A percentile compares a stretch with the other conserved stretches of the same genome.
Conservation (phyloP, 2,888 invertebrate genomes). For the Drosophila anomelani region DNA sequence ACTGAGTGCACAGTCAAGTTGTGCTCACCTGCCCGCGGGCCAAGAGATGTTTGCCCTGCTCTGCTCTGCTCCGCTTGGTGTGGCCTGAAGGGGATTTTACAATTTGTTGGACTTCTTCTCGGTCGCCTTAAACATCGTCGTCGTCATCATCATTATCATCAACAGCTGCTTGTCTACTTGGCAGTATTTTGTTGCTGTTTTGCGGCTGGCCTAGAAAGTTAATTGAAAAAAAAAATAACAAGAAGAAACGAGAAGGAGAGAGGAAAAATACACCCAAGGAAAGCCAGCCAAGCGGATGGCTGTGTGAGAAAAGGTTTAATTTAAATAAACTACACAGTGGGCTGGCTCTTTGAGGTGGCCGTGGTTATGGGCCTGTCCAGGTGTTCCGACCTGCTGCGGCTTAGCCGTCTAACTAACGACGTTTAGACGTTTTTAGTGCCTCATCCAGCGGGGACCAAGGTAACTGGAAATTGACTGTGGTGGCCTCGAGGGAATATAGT, state of each 20-base stretch:
- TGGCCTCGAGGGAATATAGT: conserved; percentile 15
- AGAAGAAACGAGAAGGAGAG: not conserved
- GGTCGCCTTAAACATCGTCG: conserved; percentile 55
- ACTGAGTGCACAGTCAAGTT: conserved; percentile 68
- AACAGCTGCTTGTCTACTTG: conserved; percentile 70
- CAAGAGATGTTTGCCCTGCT: conserved; percentile 57
- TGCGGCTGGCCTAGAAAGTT: conserved; percentile 76
- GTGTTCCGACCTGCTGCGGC: conserved; percentile 57
- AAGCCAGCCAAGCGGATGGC: conserved; percentile 16
- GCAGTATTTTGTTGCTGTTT: conserved; percentile 50
- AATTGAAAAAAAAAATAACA: conserved; percentile 76
- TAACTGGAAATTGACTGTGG: conserved; percentile 22
- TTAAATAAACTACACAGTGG: conserved; percentile 73
- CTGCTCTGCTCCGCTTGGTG: conserved; percentile 24
- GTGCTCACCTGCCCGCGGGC: conserved; percentile 40
- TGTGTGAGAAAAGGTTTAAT: conserved; percentile 67
- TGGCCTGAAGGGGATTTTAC: conserved; percentile 75
- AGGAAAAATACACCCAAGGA: conserved; percentile 34
- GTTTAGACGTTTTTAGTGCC: conserved; percentile 51
- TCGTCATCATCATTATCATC: conserved; percentile 60
- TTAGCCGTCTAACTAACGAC: conserved; percentile 51
- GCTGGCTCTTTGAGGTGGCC: conserved; percentile 30
- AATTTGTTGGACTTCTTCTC: conserved; percentile 78
- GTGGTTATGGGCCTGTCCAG: conserved; percentile 52
- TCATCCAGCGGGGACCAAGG: conserved; percentile 4